phyloP scores from a whole-genome alignment of 2,888 invertebrate species.

The Nysson spinosus region DNA sequence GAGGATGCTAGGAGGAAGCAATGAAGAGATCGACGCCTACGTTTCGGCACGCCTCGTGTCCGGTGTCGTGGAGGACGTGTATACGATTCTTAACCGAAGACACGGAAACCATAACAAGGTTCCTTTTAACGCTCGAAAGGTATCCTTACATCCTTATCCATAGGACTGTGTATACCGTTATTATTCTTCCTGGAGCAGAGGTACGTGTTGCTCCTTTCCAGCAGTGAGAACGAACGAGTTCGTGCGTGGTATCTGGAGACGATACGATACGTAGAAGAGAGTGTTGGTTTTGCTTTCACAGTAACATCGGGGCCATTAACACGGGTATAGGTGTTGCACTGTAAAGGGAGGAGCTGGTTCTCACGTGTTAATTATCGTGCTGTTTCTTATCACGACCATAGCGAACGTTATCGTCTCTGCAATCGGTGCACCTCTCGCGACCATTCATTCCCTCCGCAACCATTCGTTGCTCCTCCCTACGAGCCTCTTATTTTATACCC shows the following conservation, averaged over 20 bases:
- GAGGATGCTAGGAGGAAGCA: slow-evolving; percentile 31
- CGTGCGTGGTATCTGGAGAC: slow-evolving; percentile 21
- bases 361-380: slow-evolving; percentile 64
- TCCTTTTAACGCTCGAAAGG: slow-evolving; percentile 34
- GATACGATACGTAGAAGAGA: slow-evolving; percentile 10
- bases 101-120: slow-evolving; percentile 53
- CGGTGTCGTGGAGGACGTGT: slow-evolving; percentile 34
- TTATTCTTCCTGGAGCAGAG: slow-evolving; percentile 64
- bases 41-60: slow-evolving; percentile 32
- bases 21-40: slow-evolving; percentile 60
- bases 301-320: slow-evolving; percentile 38
- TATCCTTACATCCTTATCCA: slow-evolving; percentile 52
- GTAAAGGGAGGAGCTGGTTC: slow-evolving; percentile 52
- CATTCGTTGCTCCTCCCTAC: not conserved
- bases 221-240: slow-evolving; percentile 49
- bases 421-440: slow-evolving; percentile 23
- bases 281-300: slow-evolving; percentile 13
- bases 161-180: slow-evolving; percentile 65
- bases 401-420: slow-evolving; percentile 22
- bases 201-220: slow-evolving; percentile 47
- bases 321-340: slow-evolving; percentile 15
- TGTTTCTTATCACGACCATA: slow-evolving; percentile 35
- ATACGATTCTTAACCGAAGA: slow-evolving; percentile 33
- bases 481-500: not conserved
- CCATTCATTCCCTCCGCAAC: slow-evolving; percentile 24